Conservation (phyloP, 2,888 invertebrate species). For the Chrysolina haemoptera region DNA sequence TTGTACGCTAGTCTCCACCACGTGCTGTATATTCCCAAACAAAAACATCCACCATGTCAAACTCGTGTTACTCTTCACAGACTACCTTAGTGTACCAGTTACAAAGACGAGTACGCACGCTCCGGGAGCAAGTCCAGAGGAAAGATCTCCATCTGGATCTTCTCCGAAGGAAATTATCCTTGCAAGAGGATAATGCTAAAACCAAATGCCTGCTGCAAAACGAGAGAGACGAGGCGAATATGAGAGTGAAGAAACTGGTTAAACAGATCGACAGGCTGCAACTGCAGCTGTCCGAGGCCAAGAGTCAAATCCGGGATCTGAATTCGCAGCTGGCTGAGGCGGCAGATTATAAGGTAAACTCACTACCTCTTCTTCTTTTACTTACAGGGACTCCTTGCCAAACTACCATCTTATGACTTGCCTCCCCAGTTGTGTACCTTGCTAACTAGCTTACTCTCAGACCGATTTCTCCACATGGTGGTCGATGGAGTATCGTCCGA, state of each 20-base stretch:
- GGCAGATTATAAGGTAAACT: constrained; percentile 84
- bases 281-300: constrained; percentile 85
- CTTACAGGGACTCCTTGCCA: too few relatives aligned
- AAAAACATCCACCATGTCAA: constrained; percentile 23
- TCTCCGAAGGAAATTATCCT: constrained; percentile 86
- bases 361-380: constrained; percentile 31
- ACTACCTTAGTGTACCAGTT: constrained; percentile 91
- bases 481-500: too few relatives aligned
- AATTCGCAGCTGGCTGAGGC: constrained; percentile 89
- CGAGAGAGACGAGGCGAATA: constrained; percentile 79
- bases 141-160: constrained; percentile 94
- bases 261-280: constrained; percentile 89
- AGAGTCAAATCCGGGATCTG: constrained; percentile 85
- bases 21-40: not conserved
- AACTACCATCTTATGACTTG: too few relatives aligned
- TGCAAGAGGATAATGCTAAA: constrained; percentile 84
- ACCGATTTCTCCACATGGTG: too few relatives aligned
- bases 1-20: not conserved
- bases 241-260: constrained; percentile 83
- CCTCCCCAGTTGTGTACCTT: too few relatives aligned
- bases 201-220: constrained; percentile 76
- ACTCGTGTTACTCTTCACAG: constrained; percentile 66
- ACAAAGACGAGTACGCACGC: constrained; percentile 87
- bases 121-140: constrained; percentile 92
- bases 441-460: too few relatives aligned